Conservation (phyloP, 1,140 invertebrate genomes). For the Ptiloglossa arizonensis region DNA sequence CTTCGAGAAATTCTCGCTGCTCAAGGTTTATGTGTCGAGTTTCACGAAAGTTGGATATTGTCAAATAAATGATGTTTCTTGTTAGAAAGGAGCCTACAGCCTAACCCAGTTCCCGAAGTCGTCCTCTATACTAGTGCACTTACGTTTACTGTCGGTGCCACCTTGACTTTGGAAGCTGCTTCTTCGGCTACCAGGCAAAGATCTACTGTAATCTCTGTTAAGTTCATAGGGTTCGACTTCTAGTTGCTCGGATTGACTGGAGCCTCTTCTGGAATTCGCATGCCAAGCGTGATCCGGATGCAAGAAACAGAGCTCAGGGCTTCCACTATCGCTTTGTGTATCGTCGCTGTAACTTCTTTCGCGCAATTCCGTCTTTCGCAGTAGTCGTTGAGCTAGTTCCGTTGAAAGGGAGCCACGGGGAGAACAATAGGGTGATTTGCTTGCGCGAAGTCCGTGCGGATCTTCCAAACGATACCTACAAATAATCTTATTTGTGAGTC, state of each 20-base stretch:
- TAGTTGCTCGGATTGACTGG: constrained; percentile 91
- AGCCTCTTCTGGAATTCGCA: constrained; percentile 88
- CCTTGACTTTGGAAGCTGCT: constrained; percentile 88
- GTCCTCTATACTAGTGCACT: constrained; percentile 32
- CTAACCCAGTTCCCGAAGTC: not conserved
- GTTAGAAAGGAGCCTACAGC: no score
- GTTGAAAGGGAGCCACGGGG: constrained; percentile 89
- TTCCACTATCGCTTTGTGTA: constrained; percentile 80
- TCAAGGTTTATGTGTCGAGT: no score
- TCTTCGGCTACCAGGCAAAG: constrained; percentile 90
- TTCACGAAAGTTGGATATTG: no score
- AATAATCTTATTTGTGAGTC: not conserved
- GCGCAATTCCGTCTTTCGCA: constrained; percentile 82
- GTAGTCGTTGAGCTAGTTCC: constrained; percentile 83
- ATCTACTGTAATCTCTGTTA: constrained; percentile 91
- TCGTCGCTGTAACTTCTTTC: constrained; percentile 80
- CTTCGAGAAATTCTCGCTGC: no score
- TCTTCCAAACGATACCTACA: constrained; percentile 90
- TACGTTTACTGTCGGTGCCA: constrained; percentile 79
- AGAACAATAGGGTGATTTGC: constrained; percentile 88
- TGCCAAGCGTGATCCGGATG: constrained; percentile 93
- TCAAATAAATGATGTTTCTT: not conserved
- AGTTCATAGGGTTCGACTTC: constrained; percentile 93
- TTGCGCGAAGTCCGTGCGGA: constrained; percentile 85
- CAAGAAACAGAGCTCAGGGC: constrained; percentile 84